A percentile compares a stretch with the other conserved stretches of the same genome.
Evolutionary conservation across 2,888 invertebrate genomes (phyloP).

Genomic region (Apotomis capreana): DNA sequence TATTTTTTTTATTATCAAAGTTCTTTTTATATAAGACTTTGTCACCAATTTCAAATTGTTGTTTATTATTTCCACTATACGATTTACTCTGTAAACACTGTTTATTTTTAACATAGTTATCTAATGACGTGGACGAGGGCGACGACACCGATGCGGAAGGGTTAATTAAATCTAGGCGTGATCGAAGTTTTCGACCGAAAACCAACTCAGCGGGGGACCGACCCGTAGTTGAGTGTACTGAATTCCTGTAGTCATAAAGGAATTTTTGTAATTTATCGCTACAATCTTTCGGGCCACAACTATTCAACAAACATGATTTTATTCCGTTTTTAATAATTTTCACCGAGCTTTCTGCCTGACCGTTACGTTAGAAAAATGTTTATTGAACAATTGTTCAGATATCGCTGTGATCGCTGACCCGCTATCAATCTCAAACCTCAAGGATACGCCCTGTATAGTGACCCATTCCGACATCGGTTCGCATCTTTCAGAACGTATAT

Average conservation of each 20-base stretch:
- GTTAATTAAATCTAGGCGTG: conserved; percentile 2
- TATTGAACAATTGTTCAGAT: too few relatives aligned
- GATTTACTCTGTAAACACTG: conserved; percentile 44
- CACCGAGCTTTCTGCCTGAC: conserved; percentile 34
- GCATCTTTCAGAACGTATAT: too few relatives aligned
- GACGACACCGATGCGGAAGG: conserved; percentile 5
- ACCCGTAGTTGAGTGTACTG: conserved; percentile 6
- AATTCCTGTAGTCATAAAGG: conserved; percentile 10
- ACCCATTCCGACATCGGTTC: too few relatives aligned
- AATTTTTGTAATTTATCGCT: neutral
- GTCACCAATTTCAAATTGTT: conserved; percentile 16
- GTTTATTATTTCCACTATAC: conserved; percentile 20
- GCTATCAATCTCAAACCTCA: too few relatives aligned
- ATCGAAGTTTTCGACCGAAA: conserved; percentile 2
- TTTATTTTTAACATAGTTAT: conserved; percentile 34
- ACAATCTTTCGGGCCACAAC: too few relatives aligned
- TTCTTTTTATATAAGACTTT: conserved; percentile 41
- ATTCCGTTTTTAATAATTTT: conserved; percentile 16
- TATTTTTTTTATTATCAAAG: conserved; percentile 30
- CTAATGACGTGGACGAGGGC: conserved; percentile 25
- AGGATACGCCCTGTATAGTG: too few relatives aligned
- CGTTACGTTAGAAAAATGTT: too few relatives aligned
- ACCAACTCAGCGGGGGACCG: conserved; percentile 9
- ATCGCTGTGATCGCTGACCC: too few relatives aligned
- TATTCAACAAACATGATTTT: neutral